Evolutionary conservation across 2,888 invertebrate species (phyloP), one percentile per base, ranked within the genome.

Genomic region (Nymphalis urticae): DNA sequence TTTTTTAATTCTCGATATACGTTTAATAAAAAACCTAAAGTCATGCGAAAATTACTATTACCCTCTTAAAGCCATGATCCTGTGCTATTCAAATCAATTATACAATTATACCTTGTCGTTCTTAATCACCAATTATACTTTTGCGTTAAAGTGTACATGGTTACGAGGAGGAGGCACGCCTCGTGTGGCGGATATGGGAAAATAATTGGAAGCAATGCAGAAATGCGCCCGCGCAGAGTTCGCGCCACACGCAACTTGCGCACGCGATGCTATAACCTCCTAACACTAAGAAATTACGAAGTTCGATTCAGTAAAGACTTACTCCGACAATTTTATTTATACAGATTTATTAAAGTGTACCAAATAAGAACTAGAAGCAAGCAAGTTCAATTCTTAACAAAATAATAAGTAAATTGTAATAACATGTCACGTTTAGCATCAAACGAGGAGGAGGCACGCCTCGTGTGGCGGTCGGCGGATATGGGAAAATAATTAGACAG

Each of bases 161-260:
- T n/a, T 19, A 51, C 19, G 56, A 13, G 27, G 56, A 5, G 27
- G 27, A n/a, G 36, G 60, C 8, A 48, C 24, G 21, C 21, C 59
- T 32, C 32, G 59, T 62, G 62, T 51, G 27, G 19, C 50, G 51
- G n/a, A 17, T 48, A 9, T 60, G 27, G 27, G 27, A 17, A 32
- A 10, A 42, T 62, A 62, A 62, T 62, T 62, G 62, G 47, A 21
- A 36, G 62, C 50, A 16, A 51, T 51, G 10, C 51, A 51, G 51
- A 21, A 51, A 51, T 51, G 51, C 51, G 51, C 51, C 51, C 51
- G 51, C 51, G 51, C 62, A 51, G 62, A 19, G n/a, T 42, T n/a
- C 48, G 48, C 48, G n/a, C 51, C 62, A 42, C 62, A 53, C 62
- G 62, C 62, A 53, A 63, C 53, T 19, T 17, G 53, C 62, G 24